Evolutionary conservation across 1,140 invertebrate genomes (phyloP), one percentile per base, ranked within the genome.

Genomic region (Cryptotermes secundus): DNA sequence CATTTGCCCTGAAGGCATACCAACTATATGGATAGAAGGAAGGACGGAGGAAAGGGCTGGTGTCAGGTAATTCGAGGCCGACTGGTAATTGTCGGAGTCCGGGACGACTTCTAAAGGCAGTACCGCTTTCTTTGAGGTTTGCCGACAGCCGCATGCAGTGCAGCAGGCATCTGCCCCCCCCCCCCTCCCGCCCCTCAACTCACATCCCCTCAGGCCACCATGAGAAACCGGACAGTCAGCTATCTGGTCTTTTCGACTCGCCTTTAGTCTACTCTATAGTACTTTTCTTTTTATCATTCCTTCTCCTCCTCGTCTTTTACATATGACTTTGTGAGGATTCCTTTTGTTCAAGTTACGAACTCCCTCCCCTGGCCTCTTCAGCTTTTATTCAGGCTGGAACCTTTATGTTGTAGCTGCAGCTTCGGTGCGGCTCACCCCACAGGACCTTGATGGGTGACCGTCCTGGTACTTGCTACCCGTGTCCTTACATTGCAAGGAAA

Each of bases 11-110:
- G n/a, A 0, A 72, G 59, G 59, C 59, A 72, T 72, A 22, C 53
- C 53, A 31, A 16, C 26, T 72, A 31, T 26, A 31, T 31, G 59
- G 59, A 72, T 1, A n/a, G 59, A 49, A 12, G 59, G 59, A 38
- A 16, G 45, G 45, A 49, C 45, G 45, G 45, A 49, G 19, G 45
- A 34, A 34, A 59, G 53, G 59, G 26, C 72, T 59, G 59, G 83
- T 83, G 83, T 83, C 83, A 83, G 83, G 83, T 83, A 83, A 83
- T 83, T 72, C 83, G 83, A 83, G 83, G 83, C 49, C 83, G 36
- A 79, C 83, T 83, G 72, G 83, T 83, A 83, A 83, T 83, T 83
- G 83, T 83, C 83, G 49, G 83, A 83, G 49, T 35, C 22, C 0
- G 9, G 59, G 38, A 14, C 24, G 72, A 42, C 35, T 38, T 79